Percentiles rank a stretch among this genome's conserved stretches.
phyloP scores from a whole-genome alignment of 2,888 invertebrate genomes.

The Anodontia alba region DNA sequence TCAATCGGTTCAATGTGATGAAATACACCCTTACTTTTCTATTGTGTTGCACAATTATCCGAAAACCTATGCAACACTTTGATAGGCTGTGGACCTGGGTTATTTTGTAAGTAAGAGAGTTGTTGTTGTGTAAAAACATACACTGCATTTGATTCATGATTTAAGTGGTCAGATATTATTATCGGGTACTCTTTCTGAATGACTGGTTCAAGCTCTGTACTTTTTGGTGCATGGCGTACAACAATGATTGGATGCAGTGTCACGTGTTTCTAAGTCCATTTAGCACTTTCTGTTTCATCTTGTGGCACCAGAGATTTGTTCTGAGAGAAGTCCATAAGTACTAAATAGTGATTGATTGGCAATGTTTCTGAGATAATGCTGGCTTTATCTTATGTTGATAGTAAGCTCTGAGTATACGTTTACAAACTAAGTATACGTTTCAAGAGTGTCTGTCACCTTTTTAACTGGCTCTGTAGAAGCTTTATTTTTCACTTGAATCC shows the following conservation, averaged over 20 bases:
- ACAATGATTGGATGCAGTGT: slow-evolving; percentile 44
- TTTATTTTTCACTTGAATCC: slow-evolving; percentile 35
- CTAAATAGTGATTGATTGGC: slow-evolving; percentile 26
- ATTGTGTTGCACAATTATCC: slow-evolving; percentile 47
- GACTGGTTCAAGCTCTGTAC: slow-evolving; percentile 25
- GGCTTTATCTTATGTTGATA: slow-evolving; percentile 41
- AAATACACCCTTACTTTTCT: slow-evolving; percentile 47
- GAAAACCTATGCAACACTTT: slow-evolving; percentile 39
- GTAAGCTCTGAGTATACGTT: slow-evolving; percentile 40
- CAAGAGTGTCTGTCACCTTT: background rate
- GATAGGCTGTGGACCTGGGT: slow-evolving; percentile 27
- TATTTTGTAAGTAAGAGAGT: slow-evolving; percentile 25
- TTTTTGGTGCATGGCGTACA: slow-evolving; percentile 16
- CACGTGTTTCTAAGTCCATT: slow-evolving; percentile 46
- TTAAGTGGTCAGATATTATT: slow-evolving; percentile 32
- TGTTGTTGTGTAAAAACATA: slow-evolving; percentile 33
- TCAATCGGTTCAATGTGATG: slow-evolving; percentile 23
- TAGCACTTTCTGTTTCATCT: slow-evolving; percentile 47
- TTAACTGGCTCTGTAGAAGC: background rate
- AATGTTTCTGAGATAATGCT: slow-evolving; percentile 44
- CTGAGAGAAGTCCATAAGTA: slow-evolving; percentile 39
- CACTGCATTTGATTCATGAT: slow-evolving; percentile 38
- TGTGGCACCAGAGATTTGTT: slow-evolving; percentile 45
- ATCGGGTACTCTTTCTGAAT: slow-evolving; percentile 38
- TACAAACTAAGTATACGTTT: slow-evolving; percentile 16